Conservation (phyloP, 2,113 vertebrate species). For the Fregetta grallaria region DNA sequence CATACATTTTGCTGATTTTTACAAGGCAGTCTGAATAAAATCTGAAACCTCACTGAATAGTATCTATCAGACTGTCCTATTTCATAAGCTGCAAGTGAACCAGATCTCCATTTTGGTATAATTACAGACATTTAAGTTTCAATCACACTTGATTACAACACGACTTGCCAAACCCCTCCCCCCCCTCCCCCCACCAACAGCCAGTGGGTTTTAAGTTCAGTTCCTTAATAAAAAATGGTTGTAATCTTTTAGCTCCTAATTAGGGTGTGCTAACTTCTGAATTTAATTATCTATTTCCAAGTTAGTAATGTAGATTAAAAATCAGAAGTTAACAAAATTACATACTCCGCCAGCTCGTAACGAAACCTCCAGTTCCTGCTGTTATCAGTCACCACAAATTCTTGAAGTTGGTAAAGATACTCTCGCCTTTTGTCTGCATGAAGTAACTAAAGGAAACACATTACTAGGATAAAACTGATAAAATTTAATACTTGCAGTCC, state of each 20-base stretch:
- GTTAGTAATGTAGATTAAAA: background rate
- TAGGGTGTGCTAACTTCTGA: background rate
- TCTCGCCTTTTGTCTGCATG: slow-evolving; percentile 79
- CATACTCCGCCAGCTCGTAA: slow-evolving; percentile 78
- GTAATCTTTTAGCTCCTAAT: background rate
- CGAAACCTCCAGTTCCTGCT: slow-evolving; percentile 80
- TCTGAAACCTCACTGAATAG: background rate
- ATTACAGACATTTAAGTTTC: background rate
- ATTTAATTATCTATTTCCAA: background rate
- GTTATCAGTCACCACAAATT: slow-evolving; percentile 77
- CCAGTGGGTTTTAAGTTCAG: background rate
- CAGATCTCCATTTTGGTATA: background rate
- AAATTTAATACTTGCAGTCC: background rate
- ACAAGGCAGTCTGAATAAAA: background rate
- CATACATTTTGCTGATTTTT: background rate
- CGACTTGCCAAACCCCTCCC: background rate
- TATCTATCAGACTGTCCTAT: background rate
- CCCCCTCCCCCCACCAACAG: background rate
- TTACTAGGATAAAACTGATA: background rate
- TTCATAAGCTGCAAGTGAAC: background rate
- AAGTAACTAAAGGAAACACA: slow-evolving; percentile 69
- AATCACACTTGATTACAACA: background rate
- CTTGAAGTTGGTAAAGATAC: slow-evolving; percentile 79
- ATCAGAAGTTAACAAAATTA: slow-evolving; percentile 14
- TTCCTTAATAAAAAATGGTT: background rate